Percentiles rank a stretch among this genome's conserved stretches.
phyloP scores from a whole-genome alignment of 2,797 vertebrate species.

The Siniperca undulata region DNA sequence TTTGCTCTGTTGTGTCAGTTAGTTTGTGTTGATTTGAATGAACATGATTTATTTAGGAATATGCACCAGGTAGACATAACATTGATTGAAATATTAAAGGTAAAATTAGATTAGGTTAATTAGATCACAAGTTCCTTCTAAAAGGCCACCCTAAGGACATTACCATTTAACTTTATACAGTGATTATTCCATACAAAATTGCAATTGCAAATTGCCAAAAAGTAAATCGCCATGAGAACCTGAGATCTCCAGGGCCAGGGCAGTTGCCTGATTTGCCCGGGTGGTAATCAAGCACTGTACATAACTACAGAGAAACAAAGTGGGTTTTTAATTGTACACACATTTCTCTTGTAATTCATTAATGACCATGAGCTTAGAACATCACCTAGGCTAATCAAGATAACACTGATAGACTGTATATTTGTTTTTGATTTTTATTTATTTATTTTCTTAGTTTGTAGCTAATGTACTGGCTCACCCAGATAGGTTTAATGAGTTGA shows the following conservation, averaged over 20 bases:
- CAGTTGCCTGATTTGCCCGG: neutral
- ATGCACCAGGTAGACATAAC: neutral
- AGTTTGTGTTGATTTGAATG: neutral
- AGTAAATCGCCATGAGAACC: neutral
- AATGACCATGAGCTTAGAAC: neutral
- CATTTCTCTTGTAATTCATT: neutral
- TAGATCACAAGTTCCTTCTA: neutral
- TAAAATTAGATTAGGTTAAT: neutral
- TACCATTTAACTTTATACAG: neutral
- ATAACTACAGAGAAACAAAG: neutral
- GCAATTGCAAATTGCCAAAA: neutral
- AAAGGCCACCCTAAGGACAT: neutral
- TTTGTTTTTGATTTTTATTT: neutral
- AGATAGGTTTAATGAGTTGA: conserved; percentile 1
- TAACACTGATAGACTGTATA: neutral
- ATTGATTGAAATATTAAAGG: neutral
- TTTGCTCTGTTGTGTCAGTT: neutral
- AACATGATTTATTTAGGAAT: neutral
- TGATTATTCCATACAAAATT: neutral
- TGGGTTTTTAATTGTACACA: conserved; percentile 1
- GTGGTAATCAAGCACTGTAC: neutral
- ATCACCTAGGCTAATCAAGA: neutral
- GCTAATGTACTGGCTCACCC: neutral
- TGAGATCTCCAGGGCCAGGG: neutral
- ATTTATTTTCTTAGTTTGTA: neutral